A percentile compares a stretch with the other conserved stretches of the same genome.
phyloP scores from a whole-genome alignment of 1,140 invertebrate species.

The Megalopta genalis region DNA sequence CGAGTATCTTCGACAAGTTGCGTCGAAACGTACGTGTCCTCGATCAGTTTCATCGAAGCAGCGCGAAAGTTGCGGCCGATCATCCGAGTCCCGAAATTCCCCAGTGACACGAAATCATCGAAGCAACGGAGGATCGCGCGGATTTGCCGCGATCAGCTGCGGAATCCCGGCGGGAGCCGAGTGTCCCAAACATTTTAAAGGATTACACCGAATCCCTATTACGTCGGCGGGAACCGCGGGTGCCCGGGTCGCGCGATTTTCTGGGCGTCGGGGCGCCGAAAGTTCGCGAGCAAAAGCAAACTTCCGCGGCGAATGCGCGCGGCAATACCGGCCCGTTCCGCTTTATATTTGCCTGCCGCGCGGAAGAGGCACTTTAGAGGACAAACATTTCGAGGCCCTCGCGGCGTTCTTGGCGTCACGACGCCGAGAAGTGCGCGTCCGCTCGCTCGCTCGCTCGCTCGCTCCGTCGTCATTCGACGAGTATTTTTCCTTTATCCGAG shows the following conservation, averaged over 20 bases:
- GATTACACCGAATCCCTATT: constrained; percentile 25
- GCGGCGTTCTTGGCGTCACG: constrained; percentile 15
- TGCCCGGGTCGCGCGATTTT: background rate
- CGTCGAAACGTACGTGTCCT: too few species aligned
- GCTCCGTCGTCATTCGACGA: background rate
- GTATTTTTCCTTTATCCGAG: background rate
- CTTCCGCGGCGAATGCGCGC: background rate
- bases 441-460: too few species aligned
- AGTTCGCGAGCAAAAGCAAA: constrained; percentile 17
- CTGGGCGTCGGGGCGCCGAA: background rate
- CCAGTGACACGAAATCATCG: too few species aligned
- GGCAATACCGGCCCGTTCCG: background rate
- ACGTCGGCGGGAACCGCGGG: background rate
- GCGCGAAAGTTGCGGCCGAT: too few species aligned
- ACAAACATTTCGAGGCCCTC: constrained; percentile 49
- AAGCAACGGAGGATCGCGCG: too few species aligned
- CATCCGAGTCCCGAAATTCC: too few species aligned
- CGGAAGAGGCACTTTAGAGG: constrained; percentile 50
- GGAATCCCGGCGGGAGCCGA: background rate
- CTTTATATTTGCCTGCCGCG: constrained; percentile 21
- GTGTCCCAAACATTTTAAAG: constrained; percentile 19
- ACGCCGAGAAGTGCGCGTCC: background rate
- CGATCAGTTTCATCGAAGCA: too few species aligned
- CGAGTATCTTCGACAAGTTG: too few species aligned
- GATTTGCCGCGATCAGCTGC: background rate